Evolutionary conservation across 1,140 invertebrate species (phyloP), one percentile per base, ranked within the genome.

Genomic region (Zaprionus camerounensis): DNA sequence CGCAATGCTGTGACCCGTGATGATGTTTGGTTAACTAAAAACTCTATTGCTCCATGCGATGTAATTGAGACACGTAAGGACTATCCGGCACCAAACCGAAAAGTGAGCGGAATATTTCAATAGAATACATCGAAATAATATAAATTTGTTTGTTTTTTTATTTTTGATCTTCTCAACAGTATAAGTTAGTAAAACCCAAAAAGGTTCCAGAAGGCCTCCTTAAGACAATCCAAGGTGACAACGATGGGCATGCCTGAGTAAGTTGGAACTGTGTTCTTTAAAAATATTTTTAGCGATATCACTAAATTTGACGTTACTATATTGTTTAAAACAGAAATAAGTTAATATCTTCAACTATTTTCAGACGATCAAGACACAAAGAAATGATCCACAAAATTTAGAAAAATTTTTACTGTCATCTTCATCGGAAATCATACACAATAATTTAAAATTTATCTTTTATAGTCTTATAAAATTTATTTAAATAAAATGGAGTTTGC

Each of bases 21-120:
- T 28, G 63, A 66, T 66, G 63, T 66, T 1, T 66, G 63, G 63
- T 66, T 56, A 17, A 56, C 51, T 2, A 66, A 66, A 13, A 11
- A 7, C 1, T 24, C 36, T 6, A 9, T 17, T 17, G 51, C 63
- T 38, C 28, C 51, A 12, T 66, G 63, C 5, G 63, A 66, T 56
- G 7, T 56, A 41, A 17, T 56, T 17, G 63, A 66, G 36, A 66
- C 63, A 5, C 63, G 51, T 5, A 38, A 17, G 22, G 51, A 20
- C 2, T 66, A 56, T 41, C 34, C 63, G 13, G 15, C n/a, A 15
- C 34, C 49, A 28, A 5, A 5, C 0, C 63, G 51, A 1, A 66
- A 56, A 12, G 63, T 66, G n/a, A 20, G 31, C 9, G 5, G 2
- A 56, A 3, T 15, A 22, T 56, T n/a, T 56, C n/a, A 28, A 28